A percentile compares a stretch with the other conserved stretches of the same genome.
Evolutionary conservation across 2,113 vertebrate genomes (phyloP).

Genomic region (Addax nasomaculatus): DNA sequence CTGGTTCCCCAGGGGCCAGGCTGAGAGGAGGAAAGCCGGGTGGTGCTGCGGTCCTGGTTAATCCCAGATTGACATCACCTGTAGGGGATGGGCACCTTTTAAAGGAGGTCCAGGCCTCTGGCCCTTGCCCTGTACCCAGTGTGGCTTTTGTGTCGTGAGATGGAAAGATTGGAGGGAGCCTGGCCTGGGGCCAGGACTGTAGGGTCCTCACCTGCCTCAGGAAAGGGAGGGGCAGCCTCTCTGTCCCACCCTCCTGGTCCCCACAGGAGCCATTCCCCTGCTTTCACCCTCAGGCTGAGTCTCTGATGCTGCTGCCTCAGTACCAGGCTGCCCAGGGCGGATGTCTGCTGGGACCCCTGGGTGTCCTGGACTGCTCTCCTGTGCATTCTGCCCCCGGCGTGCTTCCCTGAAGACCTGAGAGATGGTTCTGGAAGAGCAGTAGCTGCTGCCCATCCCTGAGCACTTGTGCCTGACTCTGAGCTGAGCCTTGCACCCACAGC

Average conservation of each 20-base stretch:
- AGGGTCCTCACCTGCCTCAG: background rate
- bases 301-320: background rate
- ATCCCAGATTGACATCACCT: background rate
- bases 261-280: background rate
- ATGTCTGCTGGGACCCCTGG: background rate
- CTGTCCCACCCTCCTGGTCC: background rate
- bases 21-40: background rate
- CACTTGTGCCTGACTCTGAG: background rate
- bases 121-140: background rate
- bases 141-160: background rate
- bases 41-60: background rate
- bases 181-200: background rate
- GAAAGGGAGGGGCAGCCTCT: background rate
- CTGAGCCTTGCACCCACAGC: background rate
- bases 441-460: background rate
- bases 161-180: background rate
- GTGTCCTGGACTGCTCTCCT: background rate
- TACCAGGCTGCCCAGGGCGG: background rate
- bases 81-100: background rate
- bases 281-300: background rate
- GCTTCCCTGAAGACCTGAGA: background rate
- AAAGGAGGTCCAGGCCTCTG: background rate
- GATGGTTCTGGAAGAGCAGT: background rate
- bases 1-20: background rate
- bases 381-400: too few relatives aligned